These are phyloP conservation scores for Chiroxiphia lanceolata DNA, from an alignment of 2,797 vertebrate genomes.

Conservation along the genomic window DNA sequence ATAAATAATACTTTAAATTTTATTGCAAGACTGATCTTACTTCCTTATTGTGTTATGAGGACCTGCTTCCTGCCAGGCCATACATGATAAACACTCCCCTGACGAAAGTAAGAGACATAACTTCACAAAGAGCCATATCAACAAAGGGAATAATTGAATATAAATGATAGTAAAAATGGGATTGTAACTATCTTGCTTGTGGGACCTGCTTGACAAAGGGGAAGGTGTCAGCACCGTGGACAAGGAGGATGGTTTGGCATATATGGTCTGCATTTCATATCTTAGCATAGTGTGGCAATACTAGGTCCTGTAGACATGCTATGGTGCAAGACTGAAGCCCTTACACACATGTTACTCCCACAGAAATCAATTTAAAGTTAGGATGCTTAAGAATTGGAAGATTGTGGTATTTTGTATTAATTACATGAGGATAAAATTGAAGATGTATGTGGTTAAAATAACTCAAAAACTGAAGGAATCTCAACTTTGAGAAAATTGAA, in stretches of 20 bases:
- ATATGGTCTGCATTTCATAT: background rate
- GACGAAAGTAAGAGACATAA: background rate
- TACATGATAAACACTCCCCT: background rate
- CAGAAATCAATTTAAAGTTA: background rate
- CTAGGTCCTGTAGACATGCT: background rate
- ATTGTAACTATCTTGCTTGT: background rate
- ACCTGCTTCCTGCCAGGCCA: background rate
- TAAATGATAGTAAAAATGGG: background rate
- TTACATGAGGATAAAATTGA: background rate
- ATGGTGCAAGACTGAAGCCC: background rate
- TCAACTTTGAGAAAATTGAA: background rate
- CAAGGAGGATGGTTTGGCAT: background rate
- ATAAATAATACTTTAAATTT: background rate
- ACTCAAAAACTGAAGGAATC: background rate
- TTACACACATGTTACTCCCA: background rate
- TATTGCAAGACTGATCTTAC: background rate
- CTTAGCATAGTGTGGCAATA: background rate
- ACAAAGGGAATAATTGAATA: background rate
- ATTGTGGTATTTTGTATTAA: background rate
- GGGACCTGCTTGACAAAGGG: background rate
- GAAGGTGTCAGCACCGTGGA: background rate
- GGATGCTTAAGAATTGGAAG: background rate
- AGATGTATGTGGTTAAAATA: background rate
- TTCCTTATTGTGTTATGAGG: background rate
- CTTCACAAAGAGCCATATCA: background rate